Percentiles rank a stretch among this genome's conserved stretches.
These are phyloP conservation scores for Microcebus griseorufus DNA, from an alignment of 2,113 vertebrate species.

Conservation along the genomic window DNA sequence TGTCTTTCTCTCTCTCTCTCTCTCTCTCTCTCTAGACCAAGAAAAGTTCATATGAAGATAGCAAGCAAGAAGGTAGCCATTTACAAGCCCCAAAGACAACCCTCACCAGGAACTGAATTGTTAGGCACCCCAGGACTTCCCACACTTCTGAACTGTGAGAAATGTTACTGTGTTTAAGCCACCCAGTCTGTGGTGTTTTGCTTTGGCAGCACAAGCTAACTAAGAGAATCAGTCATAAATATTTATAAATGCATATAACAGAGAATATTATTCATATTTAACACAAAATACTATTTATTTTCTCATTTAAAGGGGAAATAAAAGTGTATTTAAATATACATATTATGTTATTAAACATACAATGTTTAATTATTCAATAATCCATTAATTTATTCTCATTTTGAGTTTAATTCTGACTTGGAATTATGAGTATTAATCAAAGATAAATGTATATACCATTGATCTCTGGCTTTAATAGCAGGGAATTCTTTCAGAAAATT, in stretches of 20 bases:
- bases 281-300: neutral
- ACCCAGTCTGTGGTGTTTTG: neutral
- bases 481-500: neutral
- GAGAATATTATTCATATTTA: neutral
- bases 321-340: neutral
- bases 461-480: neutral
- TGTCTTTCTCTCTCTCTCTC: too few relatives aligned
- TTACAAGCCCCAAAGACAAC: neutral
- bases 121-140: neutral
- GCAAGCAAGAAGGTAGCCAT: neutral
- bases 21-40: neutral
- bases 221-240: neutral
- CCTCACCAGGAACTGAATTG: neutral
- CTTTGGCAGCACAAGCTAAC: neutral
- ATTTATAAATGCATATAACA: neutral
- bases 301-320: neutral
- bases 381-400: neutral
- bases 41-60: neutral
- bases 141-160: neutral
- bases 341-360: neutral
- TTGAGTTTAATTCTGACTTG: neutral
- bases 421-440: neutral
- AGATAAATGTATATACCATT: neutral
- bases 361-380: neutral
- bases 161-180: neutral